phyloP scores from a whole-genome alignment of 2,888 invertebrate species.

The Pyrochroa serraticornis region DNA sequence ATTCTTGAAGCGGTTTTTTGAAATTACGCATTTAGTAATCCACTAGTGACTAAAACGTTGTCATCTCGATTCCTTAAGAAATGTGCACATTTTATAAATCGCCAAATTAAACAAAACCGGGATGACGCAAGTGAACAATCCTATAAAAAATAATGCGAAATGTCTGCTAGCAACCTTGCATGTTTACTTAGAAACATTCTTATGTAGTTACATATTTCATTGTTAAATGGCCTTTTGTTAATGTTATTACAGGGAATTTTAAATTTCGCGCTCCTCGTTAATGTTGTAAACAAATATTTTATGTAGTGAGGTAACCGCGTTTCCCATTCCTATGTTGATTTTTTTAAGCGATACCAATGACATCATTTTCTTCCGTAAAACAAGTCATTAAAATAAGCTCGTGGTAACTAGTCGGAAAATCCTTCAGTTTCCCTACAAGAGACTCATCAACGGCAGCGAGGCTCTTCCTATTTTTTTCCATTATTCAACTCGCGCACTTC shows the following conservation, averaged over 20 bases:
- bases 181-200: constrained; percentile 15
- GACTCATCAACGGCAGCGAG: no score
- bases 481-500: no score
- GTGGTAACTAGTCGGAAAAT: no score
- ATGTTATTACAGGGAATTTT: background rate
- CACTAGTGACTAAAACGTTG: constrained; percentile 10
- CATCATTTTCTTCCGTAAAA: no score
- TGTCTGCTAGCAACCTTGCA: constrained; percentile 20
- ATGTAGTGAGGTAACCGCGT: background rate
- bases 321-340: constrained; percentile 5
- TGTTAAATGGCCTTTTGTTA: background rate
- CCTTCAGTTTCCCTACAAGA: no score
- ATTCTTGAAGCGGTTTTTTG: no score
- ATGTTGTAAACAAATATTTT: no score
- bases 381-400: no score
- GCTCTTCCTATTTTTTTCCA: no score
- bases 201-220: background rate
- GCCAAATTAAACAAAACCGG: constrained; percentile 25
- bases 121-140: constrained; percentile 21
- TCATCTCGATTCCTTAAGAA: background rate
- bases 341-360: no score
- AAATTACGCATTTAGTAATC: constrained; percentile 8
- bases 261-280: no score
- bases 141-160: constrained; percentile 22
- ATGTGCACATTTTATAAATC: constrained; percentile 27